Evolutionary conservation across 2,888 invertebrate genomes (phyloP), one percentile per base, ranked within the genome.

Genomic region (Mallateleia sp.): DNA sequence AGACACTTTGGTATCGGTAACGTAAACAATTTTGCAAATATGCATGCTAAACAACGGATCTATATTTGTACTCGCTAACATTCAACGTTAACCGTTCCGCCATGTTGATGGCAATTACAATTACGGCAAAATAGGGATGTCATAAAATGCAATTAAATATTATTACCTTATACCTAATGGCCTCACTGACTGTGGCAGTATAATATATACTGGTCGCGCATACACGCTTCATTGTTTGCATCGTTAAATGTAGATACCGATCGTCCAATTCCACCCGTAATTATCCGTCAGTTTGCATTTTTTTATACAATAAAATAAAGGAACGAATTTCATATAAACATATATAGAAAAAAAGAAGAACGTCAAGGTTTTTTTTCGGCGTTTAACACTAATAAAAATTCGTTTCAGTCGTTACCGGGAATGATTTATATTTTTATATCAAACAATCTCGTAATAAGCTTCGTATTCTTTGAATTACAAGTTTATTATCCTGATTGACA

Each of bases 71-170:
- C 50, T 42, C 11, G 64, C 67, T 85, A 86, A 86, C 89, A 90
- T 89, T 83, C 84, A 89, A 86, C 90, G 87, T 89, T 89, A 92
- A 91, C 87, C 83, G 77, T 78, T 81, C 90, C 87, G 91, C 90
- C 91, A 91, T 91, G 89, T 78, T 87, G 84, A 92, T 91, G 91
- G 93, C 93, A 94, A 94, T 94, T 94, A 94, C 93, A 94, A 94
- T 94, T 94, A 94, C 93, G 92, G 91, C 90, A 92, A 93, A 94
- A 93, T 92, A 90, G 92, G 92, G 91, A 94, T 93, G 94, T 94
- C 94, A 94, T 94, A 94, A 94, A 94, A 93, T 93, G 93, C 94
- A 94, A 94, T 94, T 94, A 94, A 94, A 94, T 94, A 93, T 94
- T 94, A 94, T 94, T 94, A 93, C 93, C 93, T 92, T 91, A 91